Percentiles rank a stretch among this genome's conserved stretches.
Conservation (phyloP, 1,140 invertebrate genomes). For the Brachystomella parvula region DNA sequence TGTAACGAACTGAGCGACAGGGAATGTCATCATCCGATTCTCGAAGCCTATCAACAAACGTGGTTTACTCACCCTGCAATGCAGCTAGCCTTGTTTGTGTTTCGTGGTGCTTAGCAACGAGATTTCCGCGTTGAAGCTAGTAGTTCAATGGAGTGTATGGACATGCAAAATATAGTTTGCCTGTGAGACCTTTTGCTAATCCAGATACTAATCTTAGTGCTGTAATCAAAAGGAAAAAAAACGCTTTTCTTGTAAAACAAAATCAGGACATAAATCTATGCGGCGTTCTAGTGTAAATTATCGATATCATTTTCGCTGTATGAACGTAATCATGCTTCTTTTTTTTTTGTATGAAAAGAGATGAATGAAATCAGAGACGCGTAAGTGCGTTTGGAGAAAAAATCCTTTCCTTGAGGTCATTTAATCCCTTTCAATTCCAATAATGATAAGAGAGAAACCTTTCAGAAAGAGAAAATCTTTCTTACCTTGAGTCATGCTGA, state of each 20-base stretch:
- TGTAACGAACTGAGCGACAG: background rate
- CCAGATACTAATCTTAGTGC: constrained; percentile 2
- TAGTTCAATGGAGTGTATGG: too few relatives aligned
- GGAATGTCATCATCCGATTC: background rate
- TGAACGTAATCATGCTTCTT: too few relatives aligned
- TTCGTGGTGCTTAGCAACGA: background rate
- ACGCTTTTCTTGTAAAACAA: too few relatives aligned
- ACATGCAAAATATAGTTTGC: background rate
- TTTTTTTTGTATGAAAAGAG: background rate
- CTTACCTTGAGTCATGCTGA: too few relatives aligned
- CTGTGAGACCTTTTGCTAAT: background rate
- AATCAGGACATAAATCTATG: too few relatives aligned
- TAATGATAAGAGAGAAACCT: background rate
- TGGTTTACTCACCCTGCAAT: background rate
- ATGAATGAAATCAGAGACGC: background rate
- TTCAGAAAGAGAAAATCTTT: background rate
- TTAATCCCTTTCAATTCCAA: background rate
- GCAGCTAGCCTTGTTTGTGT: background rate
- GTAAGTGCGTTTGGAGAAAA: background rate
- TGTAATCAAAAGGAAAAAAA: too few relatives aligned
- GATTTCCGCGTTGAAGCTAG: too few relatives aligned
- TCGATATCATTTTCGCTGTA: too few relatives aligned
- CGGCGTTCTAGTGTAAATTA: too few relatives aligned
- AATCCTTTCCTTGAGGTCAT: too few relatives aligned
- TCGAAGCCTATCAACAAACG: background rate